phyloP scores from a whole-genome alignment of 30 jellyfish, hydroid and myxozoan species.

The Haliclystus octoradiatus region DNA sequence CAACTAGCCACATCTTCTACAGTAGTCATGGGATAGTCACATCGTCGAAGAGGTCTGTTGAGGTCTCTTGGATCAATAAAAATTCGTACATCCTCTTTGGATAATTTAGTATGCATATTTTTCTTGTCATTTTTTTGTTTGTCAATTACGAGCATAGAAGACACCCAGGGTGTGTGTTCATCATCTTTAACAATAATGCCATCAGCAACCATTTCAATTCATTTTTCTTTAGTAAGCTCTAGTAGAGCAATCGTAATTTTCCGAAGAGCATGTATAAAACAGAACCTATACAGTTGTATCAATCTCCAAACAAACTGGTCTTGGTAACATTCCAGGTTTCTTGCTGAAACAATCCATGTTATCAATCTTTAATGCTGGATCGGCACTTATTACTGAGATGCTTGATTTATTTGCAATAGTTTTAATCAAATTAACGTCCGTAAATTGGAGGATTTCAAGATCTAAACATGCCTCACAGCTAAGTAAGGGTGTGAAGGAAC shows the following conservation, averaged over 20 bases:
- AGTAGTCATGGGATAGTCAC: slow-evolving; percentile 13
- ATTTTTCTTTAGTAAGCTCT: slow-evolving; percentile 21
- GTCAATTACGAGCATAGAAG: too few species aligned
- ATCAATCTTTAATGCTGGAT: too few species aligned
- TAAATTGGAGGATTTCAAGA: slow-evolving; percentile 17
- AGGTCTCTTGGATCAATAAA: slow-evolving; percentile 24
- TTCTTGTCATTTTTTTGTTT: slow-evolving; percentile 28
- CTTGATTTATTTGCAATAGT: too few species aligned
- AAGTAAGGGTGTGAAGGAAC: slow-evolving; percentile 25
- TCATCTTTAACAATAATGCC: slow-evolving; percentile 29
- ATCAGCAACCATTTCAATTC: slow-evolving; percentile 14
- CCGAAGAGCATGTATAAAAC: slow-evolving; percentile 18
- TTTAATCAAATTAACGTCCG: slow-evolving; percentile 12
- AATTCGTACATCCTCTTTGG: slow-evolving; percentile 25
- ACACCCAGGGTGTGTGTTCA: too few species aligned
- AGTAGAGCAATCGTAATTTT: slow-evolving; percentile 15
- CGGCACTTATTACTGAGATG: too few species aligned
- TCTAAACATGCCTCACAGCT: slow-evolving; percentile 20
- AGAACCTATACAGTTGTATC: slow-evolving; percentile 5
- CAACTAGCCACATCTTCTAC: slow-evolving; percentile 25
- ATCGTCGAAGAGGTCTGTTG: too few species aligned
- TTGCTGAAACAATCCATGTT: not conserved
- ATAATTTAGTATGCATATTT: slow-evolving; percentile 19
- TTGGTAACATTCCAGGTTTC: not conserved
- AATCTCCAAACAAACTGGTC: not conserved